Conservation (phyloP, 1,140 invertebrate genomes). For the Drosophila subpulchrella region DNA sequence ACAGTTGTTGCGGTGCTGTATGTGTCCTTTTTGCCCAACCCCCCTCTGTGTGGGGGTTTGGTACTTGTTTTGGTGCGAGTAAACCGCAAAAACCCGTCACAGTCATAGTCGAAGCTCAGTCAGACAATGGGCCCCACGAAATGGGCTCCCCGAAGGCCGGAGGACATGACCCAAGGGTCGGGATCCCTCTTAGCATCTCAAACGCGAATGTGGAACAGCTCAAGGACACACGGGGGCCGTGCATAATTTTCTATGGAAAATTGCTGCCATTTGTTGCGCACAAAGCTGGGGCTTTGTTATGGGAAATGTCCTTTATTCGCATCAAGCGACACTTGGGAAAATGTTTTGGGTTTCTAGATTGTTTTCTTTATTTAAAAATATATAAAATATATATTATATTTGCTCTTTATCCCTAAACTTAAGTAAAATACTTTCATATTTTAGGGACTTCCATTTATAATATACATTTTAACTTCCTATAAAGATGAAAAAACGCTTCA, state of each 20-base stretch:
- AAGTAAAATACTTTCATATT: background rate
- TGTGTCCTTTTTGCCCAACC: constrained; percentile 17
- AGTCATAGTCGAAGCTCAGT: constrained; percentile 49
- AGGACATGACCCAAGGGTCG: constrained; percentile 37
- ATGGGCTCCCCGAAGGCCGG: constrained; percentile 14
- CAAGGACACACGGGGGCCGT: constrained; percentile 57
- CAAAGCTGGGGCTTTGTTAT: constrained; percentile 35
- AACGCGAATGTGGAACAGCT: constrained; percentile 30
- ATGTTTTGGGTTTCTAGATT: background rate
- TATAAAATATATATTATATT: too few relatives aligned
- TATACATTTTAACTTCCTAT: too few relatives aligned
- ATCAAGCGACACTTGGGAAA: background rate
- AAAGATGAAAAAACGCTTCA: too few relatives aligned
- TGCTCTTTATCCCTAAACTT: too few relatives aligned
- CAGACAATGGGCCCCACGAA: constrained; percentile 70
- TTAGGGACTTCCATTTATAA: too few relatives aligned
- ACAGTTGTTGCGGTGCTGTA: constrained; percentile 57
- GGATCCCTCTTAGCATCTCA: constrained; percentile 10
- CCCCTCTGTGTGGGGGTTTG: constrained; percentile 19
- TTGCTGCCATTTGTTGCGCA: constrained; percentile 65
- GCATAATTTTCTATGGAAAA: constrained; percentile 76
- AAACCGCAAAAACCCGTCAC: constrained; percentile 65
- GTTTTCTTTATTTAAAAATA: background rate
- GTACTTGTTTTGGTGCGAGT: constrained; percentile 50
- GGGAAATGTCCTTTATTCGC: constrained; percentile 5